Evolutionary conservation across 1,140 invertebrate species (phyloP), one percentile per base, ranked within the genome.

Genomic region (Neoseiulus cucumeris): DNA sequence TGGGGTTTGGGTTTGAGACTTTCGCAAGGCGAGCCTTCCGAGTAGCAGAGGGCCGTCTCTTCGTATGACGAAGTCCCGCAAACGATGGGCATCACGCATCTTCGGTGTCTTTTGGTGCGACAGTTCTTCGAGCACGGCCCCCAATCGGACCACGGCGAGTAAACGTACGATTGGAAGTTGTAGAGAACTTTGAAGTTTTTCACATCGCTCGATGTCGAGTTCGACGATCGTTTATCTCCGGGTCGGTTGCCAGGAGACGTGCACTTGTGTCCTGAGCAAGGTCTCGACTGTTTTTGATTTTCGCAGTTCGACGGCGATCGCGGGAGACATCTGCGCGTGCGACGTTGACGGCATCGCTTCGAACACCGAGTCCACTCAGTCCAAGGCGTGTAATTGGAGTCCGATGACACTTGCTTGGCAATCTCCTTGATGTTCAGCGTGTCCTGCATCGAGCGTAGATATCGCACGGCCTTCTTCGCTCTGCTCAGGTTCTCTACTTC

Each of bases 1-100:
- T 70, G 68, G n/a, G 66, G 64, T 9, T 68, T 69, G 22, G 51
- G 25, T 33, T 84, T 80, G 82, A 83, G 86, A 47, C 79, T 80
- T 72, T 89, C 83, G 73, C 87, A 90, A 68, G 82, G 82, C 66
- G 84, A 86, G 44, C 84, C 84, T 70, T 87, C 84, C 1, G 83
- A 79, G 72, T 87, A 90, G 72, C 89, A 94, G 70, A 87, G 87
- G 6, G 87, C 86, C 2, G 84, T 85, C 74, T 93, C 84, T 68
- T 82, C 80, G 68, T 90, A 80, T 47, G 85, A 81, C 72, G 84
- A 83, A 42, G 80, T 81, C 0, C 82, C 82, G 72, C 90, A 93
- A 67, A 85, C 77, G 17, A 82, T 78, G 14, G 80, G 81, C 71
- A 83, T 82, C 70, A 81, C 82, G 73, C 89, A 92, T 72, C 82